Conservation (phyloP, 1,140 invertebrate genomes). For the Drosophila kikkawai region DNA sequence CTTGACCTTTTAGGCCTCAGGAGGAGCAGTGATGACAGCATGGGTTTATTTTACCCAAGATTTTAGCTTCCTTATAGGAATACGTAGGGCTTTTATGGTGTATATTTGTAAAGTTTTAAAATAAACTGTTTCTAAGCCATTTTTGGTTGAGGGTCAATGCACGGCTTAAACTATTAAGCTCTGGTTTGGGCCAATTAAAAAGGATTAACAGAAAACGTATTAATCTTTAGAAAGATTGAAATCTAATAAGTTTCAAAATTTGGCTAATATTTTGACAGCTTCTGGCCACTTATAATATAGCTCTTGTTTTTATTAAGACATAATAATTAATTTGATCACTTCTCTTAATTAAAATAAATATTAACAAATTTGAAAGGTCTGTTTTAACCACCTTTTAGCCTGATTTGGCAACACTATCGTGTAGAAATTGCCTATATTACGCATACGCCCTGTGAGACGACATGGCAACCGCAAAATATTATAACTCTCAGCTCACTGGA, state of each 20-base stretch:
- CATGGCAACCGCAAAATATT: slow-evolving; percentile 31
- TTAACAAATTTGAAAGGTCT: neutral
- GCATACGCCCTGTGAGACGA: slow-evolving; percentile 62
- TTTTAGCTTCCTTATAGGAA: too few relatives aligned
- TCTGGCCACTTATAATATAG: neutral
- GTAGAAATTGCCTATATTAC: slow-evolving; percentile 35
- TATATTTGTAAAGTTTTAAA: neutral
- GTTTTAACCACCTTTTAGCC: neutral
- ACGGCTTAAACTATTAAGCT: neutral
- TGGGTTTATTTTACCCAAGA: slow-evolving; percentile 23
- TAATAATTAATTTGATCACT: neutral
- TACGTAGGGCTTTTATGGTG: too few relatives aligned
- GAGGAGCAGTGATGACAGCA: slow-evolving; percentile 30
- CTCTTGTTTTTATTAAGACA: neutral
- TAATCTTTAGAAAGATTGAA: neutral
- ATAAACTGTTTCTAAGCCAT: neutral
- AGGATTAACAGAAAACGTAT: neutral
- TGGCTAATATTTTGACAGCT: neutral
- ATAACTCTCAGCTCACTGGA: slow-evolving; percentile 28
- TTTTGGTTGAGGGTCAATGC: neutral
- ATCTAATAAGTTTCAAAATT: neutral
- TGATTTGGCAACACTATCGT: neutral
- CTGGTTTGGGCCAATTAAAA: neutral
- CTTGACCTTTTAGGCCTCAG: slow-evolving; percentile 70
- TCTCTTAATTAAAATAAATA: neutral